These are phyloP conservation scores for Hydrophis major DNA, from an alignment of 2,797 vertebrate genomes.

Conservation along the genomic window DNA sequence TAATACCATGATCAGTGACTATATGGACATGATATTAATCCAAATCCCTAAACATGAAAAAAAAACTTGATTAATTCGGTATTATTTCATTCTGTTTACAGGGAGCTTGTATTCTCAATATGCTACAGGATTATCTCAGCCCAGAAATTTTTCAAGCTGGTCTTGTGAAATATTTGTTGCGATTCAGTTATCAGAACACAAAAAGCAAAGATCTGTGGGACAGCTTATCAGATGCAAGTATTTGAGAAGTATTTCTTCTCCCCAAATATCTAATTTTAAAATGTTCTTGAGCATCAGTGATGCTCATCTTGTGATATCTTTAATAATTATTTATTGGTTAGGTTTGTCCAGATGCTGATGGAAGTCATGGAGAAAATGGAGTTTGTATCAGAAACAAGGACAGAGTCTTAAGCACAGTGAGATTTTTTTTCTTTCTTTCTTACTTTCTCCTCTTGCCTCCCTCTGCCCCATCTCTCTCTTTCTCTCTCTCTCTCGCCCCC, in stretches of 20 bases:
- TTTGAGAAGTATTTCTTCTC: not conserved
- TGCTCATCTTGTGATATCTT: not conserved
- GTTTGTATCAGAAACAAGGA: slow-evolving; percentile 72
- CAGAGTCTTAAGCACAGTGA: slow-evolving; percentile 69
- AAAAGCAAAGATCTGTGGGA: slow-evolving; percentile 87
- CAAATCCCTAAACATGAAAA: not conserved
- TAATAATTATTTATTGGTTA: slow-evolving; percentile 46
- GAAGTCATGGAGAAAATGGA: slow-evolving; percentile 60
- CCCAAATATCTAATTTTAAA: fast-evolving
- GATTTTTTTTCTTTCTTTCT: not conserved
- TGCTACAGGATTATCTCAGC: slow-evolving; percentile 86
- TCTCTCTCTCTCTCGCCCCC: no score
- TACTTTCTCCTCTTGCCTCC: not conserved
- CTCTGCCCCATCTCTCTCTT: no score
- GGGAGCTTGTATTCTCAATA: slow-evolving; percentile 91
- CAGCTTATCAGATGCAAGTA: slow-evolving; percentile 82
- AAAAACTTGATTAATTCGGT: not conserved
- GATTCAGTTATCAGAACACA: slow-evolving; percentile 88
- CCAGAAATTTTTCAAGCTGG: slow-evolving; percentile 83
- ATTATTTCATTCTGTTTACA: slow-evolving; percentile 56
- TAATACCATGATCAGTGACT: not conserved
- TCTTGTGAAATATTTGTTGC: slow-evolving; percentile 82
- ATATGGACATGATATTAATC: not conserved
- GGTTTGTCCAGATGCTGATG: slow-evolving; percentile 74
- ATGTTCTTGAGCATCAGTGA: not conserved